Evolutionary conservation across 2,113 vertebrate genomes (phyloP), one percentile per base, ranked within the genome.

Genomic region (Platysteira castanea): DNA sequence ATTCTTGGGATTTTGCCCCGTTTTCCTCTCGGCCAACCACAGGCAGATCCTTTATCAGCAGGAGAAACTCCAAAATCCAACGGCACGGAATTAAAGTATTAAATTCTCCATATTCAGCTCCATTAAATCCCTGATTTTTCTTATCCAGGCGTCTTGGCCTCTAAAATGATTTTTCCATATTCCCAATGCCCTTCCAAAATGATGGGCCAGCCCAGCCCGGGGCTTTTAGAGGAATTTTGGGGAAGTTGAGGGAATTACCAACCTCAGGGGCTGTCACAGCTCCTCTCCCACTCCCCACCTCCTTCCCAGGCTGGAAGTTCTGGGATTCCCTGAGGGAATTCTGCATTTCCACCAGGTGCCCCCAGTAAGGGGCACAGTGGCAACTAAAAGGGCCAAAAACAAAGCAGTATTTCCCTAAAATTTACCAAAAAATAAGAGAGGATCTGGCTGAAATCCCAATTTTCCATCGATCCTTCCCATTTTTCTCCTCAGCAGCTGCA

Each of bases 371-470:
- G 31, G 20, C 56, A 35, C 19, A 37, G 26, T 2, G 50, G 18
- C 37, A 54, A 49, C 15, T 9, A 39, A 50, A 81, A 57, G n/a
- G 24, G 10, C 3, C 35, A 11, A 7, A 14, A 41, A 53, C 4
- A 27, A 57, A 60, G 10, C 10, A 24, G n/a, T n/a, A n/a, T n/a
- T 78, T 71, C 37, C 54, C 53, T 23, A 13, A 11, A 14, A 53
- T 22, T 37, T n/a, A 30, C 10, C 0, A 0, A 44, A 80, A 76
- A 79, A 37, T 1, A 44, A 27, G 8, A 7, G 7, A 56, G 10
- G 5, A 80, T 6, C 3, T 61, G 50, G 13, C 17, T 78, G 35
- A 92, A 77, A 90, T 75, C n/a, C 11, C 30, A 5, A 5, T 2
- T 68, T 89, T 71, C 23, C 12, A 9, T 46, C 35, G 7, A 2